A percentile compares a stretch with the other conserved stretches of the same genome.
These are phyloP conservation scores for Mobula hypostoma DNA, from an alignment of 2,113 vertebrate genomes.

Conservation along the genomic window DNA sequence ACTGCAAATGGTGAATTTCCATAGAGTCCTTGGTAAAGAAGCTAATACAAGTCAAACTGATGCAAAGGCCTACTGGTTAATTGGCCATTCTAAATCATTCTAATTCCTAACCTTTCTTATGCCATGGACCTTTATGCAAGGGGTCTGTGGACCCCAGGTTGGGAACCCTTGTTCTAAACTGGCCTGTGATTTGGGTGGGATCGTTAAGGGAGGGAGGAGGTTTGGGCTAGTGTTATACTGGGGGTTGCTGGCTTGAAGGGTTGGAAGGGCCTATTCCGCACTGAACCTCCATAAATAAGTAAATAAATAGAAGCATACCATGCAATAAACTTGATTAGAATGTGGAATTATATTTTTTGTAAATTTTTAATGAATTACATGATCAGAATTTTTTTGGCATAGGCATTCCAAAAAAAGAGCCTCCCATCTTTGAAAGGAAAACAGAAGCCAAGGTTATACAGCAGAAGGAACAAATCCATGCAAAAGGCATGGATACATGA, in stretches of 20 bases:
- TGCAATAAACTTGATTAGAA: not conserved
- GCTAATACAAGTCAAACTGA: not conserved
- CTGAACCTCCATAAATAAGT: too few species aligned
- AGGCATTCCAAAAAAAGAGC: constrained; percentile 29
- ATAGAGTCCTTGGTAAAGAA: not conserved
- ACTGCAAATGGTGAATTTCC: not conserved
- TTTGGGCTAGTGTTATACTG: too few species aligned
- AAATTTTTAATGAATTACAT: not conserved
- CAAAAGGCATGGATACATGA: not conserved
- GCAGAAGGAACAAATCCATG: not conserved
- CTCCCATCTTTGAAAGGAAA: not conserved
- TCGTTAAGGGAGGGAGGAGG: too few species aligned
- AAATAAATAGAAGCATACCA: not conserved
- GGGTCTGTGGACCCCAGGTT: too few species aligned
- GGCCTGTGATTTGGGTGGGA: too few species aligned
- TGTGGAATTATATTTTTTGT: not conserved
- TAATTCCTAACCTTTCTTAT: too few species aligned
- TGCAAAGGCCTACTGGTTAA: not conserved
- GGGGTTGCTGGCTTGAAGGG: too few species aligned
- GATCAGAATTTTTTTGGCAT: not conserved
- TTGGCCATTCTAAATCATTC: too few species aligned
- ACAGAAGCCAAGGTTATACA: not conserved
- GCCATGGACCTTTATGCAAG: too few species aligned
- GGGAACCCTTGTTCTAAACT: too few species aligned
- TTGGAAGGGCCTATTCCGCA: too few species aligned